Percentiles rank a stretch among this genome's conserved stretches.
phyloP scores from a whole-genome alignment of 2,113 vertebrate species.

The Odocoileus virginianus region DNA sequence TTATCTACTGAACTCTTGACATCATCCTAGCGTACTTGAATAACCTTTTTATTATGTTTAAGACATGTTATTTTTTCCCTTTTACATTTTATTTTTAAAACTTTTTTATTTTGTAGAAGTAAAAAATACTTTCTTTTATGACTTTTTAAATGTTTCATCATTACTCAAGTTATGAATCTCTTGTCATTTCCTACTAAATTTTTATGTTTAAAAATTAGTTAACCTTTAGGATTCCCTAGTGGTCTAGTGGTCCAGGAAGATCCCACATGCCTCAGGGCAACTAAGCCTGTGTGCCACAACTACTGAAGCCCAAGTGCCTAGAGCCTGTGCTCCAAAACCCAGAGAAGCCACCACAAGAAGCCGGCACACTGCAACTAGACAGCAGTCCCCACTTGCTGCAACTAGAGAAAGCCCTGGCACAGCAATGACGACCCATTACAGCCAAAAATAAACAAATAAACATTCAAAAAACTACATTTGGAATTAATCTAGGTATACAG shows the following conservation, averaged over 20 bases:
- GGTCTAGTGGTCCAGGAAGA: background rate
- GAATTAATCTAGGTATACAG: background rate
- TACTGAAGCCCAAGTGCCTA: background rate
- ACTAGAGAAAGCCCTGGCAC: background rate
- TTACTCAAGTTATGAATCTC: background rate
- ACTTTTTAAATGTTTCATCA: background rate
- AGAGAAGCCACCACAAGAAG: background rate
- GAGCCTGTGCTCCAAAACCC: background rate
- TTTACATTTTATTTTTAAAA: background rate
- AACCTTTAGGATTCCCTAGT: background rate
- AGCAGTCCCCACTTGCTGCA: background rate
- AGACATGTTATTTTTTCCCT: background rate
- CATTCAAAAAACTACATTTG: background rate
- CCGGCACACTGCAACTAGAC: background rate
- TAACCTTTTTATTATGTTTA: background rate
- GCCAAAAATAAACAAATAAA: background rate
- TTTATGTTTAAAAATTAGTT: background rate
- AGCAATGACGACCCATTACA: background rate
- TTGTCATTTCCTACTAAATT: background rate
- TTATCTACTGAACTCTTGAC: background rate
- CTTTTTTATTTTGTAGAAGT: background rate
- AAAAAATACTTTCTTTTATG: background rate
- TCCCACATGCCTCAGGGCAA: background rate
- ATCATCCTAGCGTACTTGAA: background rate
- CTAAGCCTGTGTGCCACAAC: background rate